phyloP scores from a whole-genome alignment of 2,888 invertebrate genomes.

The Synergus laeviventris region DNA sequence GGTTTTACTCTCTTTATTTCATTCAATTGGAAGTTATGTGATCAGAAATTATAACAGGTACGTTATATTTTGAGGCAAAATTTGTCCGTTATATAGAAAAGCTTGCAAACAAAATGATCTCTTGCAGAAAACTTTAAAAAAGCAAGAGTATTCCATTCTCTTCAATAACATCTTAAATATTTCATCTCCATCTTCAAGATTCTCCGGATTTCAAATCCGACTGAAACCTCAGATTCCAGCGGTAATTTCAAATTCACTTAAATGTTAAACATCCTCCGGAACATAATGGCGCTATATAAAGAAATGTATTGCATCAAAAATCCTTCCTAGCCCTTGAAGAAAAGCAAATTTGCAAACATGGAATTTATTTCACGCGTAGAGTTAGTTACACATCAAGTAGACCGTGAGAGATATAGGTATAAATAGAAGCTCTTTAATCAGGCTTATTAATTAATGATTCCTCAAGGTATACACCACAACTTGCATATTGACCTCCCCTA shows the following conservation, averaged over 20 bases:
- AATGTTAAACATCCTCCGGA: constrained; percentile 19
- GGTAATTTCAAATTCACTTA: constrained; percentile 6
- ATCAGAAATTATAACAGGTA: neutral
- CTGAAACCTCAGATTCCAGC: constrained; percentile 11
- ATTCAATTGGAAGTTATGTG: neutral
- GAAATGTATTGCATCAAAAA: constrained; percentile 21
- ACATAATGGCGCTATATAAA: constrained; percentile 4
- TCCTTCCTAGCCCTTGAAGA: constrained; percentile 7
- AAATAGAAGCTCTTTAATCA: constrained; percentile 31
- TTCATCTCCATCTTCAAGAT: neutral
- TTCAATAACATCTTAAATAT: neutral
- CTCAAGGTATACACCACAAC: neutral
- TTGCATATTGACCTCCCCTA: constrained; percentile 7
- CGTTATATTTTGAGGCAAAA: neutral
- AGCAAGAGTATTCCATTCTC: neutral
- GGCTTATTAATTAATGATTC: constrained; percentile 33
- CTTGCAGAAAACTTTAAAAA: neutral
- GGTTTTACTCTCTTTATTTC: neutral
- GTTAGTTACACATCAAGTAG: neutral
- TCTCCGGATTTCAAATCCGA: neutral
- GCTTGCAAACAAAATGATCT: neutral
- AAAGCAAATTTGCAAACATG: neutral
- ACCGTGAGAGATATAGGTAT: constrained; percentile 4
- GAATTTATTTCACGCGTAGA: neutral
- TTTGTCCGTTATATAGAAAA: neutral